Evolutionary conservation across 2,888 invertebrate genomes (phyloP).

Genomic region (Dynastes hyllus): DNA sequence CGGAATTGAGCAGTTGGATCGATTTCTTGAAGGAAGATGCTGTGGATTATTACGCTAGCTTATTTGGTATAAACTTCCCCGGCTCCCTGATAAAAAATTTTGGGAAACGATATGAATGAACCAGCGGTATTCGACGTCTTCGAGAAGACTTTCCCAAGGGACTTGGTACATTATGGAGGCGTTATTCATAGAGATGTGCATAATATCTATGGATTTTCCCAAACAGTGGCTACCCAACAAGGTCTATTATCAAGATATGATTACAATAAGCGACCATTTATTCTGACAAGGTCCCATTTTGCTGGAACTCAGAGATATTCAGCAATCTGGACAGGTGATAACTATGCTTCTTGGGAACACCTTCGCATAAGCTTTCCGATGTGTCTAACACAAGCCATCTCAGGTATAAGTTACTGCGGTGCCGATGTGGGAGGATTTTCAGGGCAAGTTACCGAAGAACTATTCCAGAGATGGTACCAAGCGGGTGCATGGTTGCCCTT

Average conservation of each 20-base stretch:
- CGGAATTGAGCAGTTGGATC: conserved; percentile 67
- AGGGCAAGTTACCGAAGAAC: conserved; percentile 92
- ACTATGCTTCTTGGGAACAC: conserved; percentile 93
- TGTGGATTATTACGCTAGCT: conserved; percentile 83
- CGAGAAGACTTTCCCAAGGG: conserved; percentile 94
- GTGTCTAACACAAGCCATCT: conserved; percentile 87
- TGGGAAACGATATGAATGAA: conserved; percentile 99
- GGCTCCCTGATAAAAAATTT: no score
- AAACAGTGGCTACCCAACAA: conserved; percentile 76
- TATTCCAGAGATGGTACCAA: conserved; percentile 95
- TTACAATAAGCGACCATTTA: conserved; percentile 86
- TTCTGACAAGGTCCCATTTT: conserved; percentile 89
- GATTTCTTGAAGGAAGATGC: conserved; percentile 93
- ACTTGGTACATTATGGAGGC: conserved; percentile 70
- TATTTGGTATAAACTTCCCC: no score
- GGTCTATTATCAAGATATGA: conserved; percentile 76
- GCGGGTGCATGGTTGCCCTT: conserved; percentile 90
- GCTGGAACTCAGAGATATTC: conserved; percentile 91
- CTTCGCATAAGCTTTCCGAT: conserved; percentile 88
- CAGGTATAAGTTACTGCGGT: conserved; percentile 91
- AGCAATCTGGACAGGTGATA: conserved; percentile 98
- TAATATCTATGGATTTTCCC: conserved; percentile 89
- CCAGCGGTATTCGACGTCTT: conserved; percentile 98
- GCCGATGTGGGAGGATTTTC: conserved; percentile 95
- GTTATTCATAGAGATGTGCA: conserved; percentile 94